These are phyloP conservation scores for Apodemus agrarius DNA, from an alignment of 2,797 vertebrate genomes.

Conservation along the genomic window DNA sequence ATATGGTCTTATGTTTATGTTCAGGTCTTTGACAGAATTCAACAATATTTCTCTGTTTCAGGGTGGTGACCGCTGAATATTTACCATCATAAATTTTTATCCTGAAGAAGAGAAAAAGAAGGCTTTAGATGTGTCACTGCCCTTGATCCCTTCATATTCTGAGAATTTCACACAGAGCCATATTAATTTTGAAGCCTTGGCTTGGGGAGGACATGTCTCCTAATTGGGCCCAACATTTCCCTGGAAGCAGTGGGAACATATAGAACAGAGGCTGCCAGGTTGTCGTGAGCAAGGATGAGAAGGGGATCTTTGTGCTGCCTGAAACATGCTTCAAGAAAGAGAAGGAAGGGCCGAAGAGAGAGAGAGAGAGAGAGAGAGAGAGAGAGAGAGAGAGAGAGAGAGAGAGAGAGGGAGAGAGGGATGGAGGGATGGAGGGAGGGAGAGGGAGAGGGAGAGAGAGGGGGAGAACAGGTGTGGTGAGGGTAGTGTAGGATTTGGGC, in stretches of 20 bases:
- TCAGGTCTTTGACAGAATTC: conserved; percentile 23
- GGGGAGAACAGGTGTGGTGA: not conserved
- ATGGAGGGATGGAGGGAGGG: too few relatives aligned
- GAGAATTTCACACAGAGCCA: not conserved
- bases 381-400: too few relatives aligned
- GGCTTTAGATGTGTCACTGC: not conserved
- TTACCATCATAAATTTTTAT: not conserved
- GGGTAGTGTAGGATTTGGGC: fast-evolving
- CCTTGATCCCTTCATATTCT: not conserved
- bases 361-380: too few relatives aligned
- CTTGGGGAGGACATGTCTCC: not conserved
- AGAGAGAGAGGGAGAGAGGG: too few relatives aligned
- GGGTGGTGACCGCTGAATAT: not conserved
- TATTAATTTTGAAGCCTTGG: not conserved
- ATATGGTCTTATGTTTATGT: not conserved
- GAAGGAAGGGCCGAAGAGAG: not conserved
- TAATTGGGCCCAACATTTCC: not conserved
- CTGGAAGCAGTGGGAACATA: not conserved
- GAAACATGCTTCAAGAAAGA: not conserved
- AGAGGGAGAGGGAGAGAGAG: too few relatives aligned
- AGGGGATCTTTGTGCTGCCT: not conserved
- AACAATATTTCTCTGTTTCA: not conserved
- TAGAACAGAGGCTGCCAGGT: not conserved
- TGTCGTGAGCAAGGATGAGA: not conserved
- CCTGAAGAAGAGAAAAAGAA: not conserved